phyloP scores from a whole-genome alignment of 2,888 invertebrate species.

The Aphelenchoides bicaudatus region DNA sequence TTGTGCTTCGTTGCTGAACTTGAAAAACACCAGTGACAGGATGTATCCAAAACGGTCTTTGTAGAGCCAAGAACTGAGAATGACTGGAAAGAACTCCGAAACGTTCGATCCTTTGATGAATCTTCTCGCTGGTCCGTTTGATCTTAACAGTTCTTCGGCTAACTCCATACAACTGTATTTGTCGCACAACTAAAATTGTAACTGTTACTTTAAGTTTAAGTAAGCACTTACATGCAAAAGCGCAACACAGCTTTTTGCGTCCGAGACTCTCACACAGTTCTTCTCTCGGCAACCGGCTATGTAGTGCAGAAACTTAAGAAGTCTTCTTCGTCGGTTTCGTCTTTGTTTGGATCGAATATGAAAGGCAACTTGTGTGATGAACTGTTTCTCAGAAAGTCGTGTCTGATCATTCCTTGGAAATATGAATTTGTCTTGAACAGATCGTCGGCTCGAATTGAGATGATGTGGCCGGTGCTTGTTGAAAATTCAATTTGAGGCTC shows the following conservation, averaged over 20 bases:
- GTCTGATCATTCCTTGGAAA: slow-evolving; percentile 43
- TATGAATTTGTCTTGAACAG: slow-evolving; percentile 7
- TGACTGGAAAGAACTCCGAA: slow-evolving; percentile 36
- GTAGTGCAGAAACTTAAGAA: slow-evolving; percentile 45
- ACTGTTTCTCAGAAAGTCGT: slow-evolving; percentile 40
- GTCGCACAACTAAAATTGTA: slow-evolving; percentile 44
- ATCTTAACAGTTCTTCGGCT: slow-evolving; percentile 34
- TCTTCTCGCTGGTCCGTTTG: slow-evolving; percentile 38
- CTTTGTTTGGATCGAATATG: slow-evolving; percentile 22
- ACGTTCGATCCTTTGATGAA: slow-evolving; percentile 42
- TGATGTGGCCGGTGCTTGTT: neutral
- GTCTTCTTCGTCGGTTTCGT: slow-evolving; percentile 36
- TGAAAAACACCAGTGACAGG: slow-evolving; percentile 29
- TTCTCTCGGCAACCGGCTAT: slow-evolving; percentile 39
- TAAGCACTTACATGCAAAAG: slow-evolving; percentile 37
- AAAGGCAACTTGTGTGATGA: neutral
- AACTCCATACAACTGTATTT: slow-evolving; percentile 46
- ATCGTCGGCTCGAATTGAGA: neutral
- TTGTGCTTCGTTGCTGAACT: slow-evolving; percentile 33
- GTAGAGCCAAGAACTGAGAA: slow-evolving; percentile 16
- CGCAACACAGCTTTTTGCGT: slow-evolving; percentile 37
- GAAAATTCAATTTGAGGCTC: slow-evolving; percentile 12
- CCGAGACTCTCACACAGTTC: slow-evolving; percentile 25
- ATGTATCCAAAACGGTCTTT: slow-evolving; percentile 19
- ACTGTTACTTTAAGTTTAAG: neutral